Base-by-base conservation (phyloP, 2,113 vertebrate species). In the Antidorcas marsupialis region DNA sequence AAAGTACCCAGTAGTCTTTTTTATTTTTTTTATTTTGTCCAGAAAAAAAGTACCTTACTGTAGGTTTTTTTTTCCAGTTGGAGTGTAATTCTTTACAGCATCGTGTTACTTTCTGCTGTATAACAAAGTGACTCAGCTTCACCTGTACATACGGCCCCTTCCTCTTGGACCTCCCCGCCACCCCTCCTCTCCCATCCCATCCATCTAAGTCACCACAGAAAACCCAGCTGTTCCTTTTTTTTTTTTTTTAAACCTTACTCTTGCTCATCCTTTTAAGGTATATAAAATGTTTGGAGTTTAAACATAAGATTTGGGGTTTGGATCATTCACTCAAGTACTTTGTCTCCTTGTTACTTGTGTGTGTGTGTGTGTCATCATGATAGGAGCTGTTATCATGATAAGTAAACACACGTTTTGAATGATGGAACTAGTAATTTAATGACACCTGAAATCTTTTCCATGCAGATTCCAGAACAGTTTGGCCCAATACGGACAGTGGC, bases 401-500 rank as follows among this genome's bases (percentile, higher is more conserved):
- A 12, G 9, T 8, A 67, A 28, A 25, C 43, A 74, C 5, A 11
- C 64, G 2, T 28, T 86, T 83, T 47, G 28, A 76, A 76, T 87
- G 52, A 14, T 2, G 5, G 59, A 78, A 57, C 67, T 60, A 19
- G 25, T 43, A 39, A 7, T 7, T 59, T 7, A 30, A 78, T 27
- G 14, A 33, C 47, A 25, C 33, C 27, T 55, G 17, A 36, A 25
- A 14, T 74, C 17, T 59, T 82, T 21, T 87, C 27, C 14, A 52
- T 43, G 89, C 98, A 99, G 99, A 99, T 99, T 97, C 99, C 99
- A 16, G 99, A 99, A 94, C 98, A 99, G 93, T 99, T 99, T 96
- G 99, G 99, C 25, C 99, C 99, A 1, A 99, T 99, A 96, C 99
- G 99, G 96, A 99, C 99, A 25, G 99, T 99, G 89, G 99, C 99